These are phyloP conservation scores for Sogatella furcifera DNA, from an alignment of 1,140 invertebrate genomes.

Conservation along the genomic window DNA sequence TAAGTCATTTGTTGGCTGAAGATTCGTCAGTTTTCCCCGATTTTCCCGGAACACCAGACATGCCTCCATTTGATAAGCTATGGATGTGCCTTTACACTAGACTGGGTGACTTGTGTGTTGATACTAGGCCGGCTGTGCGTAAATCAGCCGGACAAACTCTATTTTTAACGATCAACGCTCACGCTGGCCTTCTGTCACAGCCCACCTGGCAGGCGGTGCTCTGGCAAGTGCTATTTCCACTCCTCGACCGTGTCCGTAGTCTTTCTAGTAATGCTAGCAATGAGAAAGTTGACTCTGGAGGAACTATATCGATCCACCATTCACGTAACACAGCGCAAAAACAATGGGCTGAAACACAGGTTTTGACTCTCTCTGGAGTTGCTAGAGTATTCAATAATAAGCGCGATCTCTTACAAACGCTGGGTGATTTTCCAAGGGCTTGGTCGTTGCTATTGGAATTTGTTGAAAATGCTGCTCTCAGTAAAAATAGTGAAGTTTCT, in stretches of 20 bases:
- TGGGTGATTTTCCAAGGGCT: constrained; percentile 84
- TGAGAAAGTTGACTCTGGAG: constrained; percentile 84
- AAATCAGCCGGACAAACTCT: constrained; percentile 98
- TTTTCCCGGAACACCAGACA: constrained; percentile 69
- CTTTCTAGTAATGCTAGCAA: constrained; percentile 86
- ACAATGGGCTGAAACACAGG: constrained; percentile 98
- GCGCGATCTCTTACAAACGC: constrained; percentile 65
- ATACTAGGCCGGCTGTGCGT: constrained; percentile 85
- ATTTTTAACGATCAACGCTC: constrained; percentile 93
- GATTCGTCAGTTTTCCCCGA: constrained; percentile 66
- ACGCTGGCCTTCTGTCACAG: constrained; percentile 76
- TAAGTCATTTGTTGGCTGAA: constrained; percentile 56
- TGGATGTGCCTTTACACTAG: constrained; percentile 93
- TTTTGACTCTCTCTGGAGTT: constrained; percentile 61
- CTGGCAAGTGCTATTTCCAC: constrained; percentile 86
- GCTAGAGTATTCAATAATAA: constrained; percentile 82
- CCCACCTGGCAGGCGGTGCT: constrained; percentile 84
- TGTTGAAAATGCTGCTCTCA: constrained; percentile 83
- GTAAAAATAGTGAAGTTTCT: constrained; percentile 90
- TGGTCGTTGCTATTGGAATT: constrained; percentile 89
- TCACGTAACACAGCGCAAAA: constrained; percentile 97
- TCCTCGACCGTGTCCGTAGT: constrained; percentile 84
- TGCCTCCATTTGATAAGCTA: constrained; percentile 82
- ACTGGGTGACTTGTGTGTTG: constrained; percentile 87
- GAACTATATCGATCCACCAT: constrained; percentile 96